Evolutionary conservation across 2,113 vertebrate genomes (phyloP).

Genomic region (Etia nguti): DNA sequence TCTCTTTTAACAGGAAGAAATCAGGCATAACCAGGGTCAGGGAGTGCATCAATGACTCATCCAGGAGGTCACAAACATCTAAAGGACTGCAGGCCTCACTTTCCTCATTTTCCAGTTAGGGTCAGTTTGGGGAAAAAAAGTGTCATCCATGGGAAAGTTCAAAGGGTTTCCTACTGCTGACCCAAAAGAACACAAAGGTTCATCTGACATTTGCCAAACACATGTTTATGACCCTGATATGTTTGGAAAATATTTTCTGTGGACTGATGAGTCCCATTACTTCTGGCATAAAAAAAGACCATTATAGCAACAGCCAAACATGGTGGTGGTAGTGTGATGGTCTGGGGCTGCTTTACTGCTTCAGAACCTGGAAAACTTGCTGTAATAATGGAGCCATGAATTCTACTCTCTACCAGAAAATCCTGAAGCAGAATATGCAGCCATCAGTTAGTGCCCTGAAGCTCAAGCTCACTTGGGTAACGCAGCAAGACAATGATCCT

Average conservation of each 20-base stretch:
- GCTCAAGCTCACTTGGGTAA: background rate
- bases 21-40: background rate
- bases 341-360: background rate
- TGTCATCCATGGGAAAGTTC: background rate
- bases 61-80: background rate
- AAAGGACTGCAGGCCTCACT: background rate
- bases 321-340: background rate
- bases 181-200: background rate
- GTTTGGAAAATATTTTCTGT: background rate
- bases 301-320: background rate
- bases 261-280: background rate
- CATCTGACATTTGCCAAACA: background rate
- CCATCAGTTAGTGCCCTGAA: background rate
- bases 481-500: background rate
- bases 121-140: background rate
- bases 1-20: background rate
- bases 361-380: background rate
- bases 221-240: background rate
- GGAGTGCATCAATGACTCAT: accelerated
- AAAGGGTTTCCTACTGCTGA: background rate
- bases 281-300: background rate
- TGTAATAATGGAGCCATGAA: background rate
- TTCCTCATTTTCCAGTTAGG: background rate
- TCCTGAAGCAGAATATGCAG: background rate
- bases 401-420: background rate